These are phyloP conservation scores for Trichomycterus rosablanca DNA, from an alignment of 2,113 vertebrate genomes.

Conservation along the genomic window DNA sequence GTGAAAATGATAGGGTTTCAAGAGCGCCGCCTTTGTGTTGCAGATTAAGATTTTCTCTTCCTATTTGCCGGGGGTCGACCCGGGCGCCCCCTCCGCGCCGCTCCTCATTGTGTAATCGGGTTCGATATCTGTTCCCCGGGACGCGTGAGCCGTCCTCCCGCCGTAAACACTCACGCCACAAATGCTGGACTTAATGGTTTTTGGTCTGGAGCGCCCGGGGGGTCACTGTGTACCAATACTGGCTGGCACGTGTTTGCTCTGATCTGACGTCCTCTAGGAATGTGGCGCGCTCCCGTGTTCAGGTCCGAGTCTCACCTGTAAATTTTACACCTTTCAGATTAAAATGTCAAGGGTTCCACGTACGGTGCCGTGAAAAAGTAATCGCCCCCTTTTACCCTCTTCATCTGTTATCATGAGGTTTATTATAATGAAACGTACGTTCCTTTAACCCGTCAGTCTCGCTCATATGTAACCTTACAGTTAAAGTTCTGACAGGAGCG, in stretches of 20 bases:
- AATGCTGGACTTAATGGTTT: conserved; percentile 97
- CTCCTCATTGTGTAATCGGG: conserved; percentile 94
- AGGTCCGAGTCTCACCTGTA: conserved; percentile 15
- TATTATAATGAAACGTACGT: too few species aligned
- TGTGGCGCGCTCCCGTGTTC: conserved; percentile 62
- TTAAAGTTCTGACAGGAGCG: too few species aligned
- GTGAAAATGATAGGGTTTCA: conserved; percentile 99
- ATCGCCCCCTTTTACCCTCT: too few species aligned
- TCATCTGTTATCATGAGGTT: too few species aligned
- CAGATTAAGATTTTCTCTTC: conserved; percentile 98
- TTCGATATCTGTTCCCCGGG: conserved; percentile 91
- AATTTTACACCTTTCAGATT: conserved; percentile 8
- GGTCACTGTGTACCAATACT: conserved; percentile 94
- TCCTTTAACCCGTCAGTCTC: too few species aligned
- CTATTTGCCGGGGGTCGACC: conserved; percentile 91
- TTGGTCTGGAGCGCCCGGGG: conserved; percentile 83
- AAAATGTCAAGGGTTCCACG: conserved; percentile 20
- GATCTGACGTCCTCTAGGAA: conserved; percentile 83
- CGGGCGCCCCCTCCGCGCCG: conserved; percentile 82
- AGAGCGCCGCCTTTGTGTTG: conserved; percentile 94
- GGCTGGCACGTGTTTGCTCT: conserved; percentile 85
- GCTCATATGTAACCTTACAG: too few species aligned
- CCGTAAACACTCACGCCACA: conserved; percentile 89
- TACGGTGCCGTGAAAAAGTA: too few species aligned
- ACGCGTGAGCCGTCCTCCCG: conserved; percentile 88